Base-by-base conservation (phyloP, 2,113 vertebrate genomes). In the Brachyistius frenatus region DNA sequence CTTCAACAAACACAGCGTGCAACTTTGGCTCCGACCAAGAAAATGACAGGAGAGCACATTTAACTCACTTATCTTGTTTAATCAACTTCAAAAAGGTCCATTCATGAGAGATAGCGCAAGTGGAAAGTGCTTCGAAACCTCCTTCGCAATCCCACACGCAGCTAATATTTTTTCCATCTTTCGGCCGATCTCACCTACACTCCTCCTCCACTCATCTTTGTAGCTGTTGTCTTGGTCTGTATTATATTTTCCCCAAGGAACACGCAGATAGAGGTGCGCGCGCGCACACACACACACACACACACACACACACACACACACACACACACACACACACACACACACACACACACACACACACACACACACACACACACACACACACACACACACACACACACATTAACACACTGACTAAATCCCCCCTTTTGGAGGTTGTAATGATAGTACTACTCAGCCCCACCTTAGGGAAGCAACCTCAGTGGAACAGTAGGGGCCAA, bases 121-220 rank as follows among this genome's bases (percentile, higher is more conserved):
- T 70, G 78, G 72, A 73, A 73, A 84, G 66, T 53, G 58, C 55
- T 83, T 85, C 54, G 54, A 80, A 83, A 55, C 64, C 66, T 81
- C 64, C 71, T 82, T 73, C 82, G 64, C 78, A 77, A 63, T 78
- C 66, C 76, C 64, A 80, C 82, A 44, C 35, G 47, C 75, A 63
- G 80, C 81, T 88, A 82, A 85, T 87, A 73, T 83, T 87, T 90
- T 89, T 91, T 87, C 83, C 77, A 81, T 90, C 76, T 88, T 86
- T 89, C 32, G 32, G 78, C 70, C 53, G 66, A 86, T 84, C 66
- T 90, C 85, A 80, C 85, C 86, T 80, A 81, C 86, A 88, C 71
- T 61, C 84, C 80, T 90, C 88, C 87, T 88, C 84, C 85, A 86
- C 83, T 89, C 87, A 81, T 91, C 78, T 87, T 91, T 72, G 80